These are phyloP conservation scores for Galbula dea DNA, from an alignment of 2,113 vertebrate genomes.

Conservation along the genomic window DNA sequence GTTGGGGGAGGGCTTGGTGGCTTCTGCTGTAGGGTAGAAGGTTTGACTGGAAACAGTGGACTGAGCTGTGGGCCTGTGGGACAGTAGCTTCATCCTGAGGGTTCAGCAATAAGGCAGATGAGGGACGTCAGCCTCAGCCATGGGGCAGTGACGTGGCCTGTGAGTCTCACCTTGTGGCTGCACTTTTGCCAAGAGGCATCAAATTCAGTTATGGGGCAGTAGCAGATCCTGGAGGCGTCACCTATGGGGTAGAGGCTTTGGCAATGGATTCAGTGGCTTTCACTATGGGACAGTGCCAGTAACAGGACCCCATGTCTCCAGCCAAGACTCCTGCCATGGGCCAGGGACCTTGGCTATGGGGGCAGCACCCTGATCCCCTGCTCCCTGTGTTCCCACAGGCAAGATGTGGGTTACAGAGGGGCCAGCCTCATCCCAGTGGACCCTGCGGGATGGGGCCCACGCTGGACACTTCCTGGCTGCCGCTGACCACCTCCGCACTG, in stretches of 20 bases:
- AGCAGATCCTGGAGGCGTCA: background rate
- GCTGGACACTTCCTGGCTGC: background rate
- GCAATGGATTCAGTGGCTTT: background rate
- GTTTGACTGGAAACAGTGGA: background rate
- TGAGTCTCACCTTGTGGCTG: background rate
- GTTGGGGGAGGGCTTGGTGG: background rate
- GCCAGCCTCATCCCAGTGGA: slow-evolving; percentile 1
- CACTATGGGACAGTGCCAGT: background rate
- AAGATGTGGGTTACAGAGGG: slow-evolving; percentile 50
- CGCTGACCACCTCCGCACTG: background rate
- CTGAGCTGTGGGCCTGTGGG: background rate
- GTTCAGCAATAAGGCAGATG: background rate
- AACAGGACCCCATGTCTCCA: background rate
- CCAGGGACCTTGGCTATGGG: background rate
- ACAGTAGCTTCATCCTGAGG: background rate
- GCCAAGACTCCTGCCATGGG: background rate
- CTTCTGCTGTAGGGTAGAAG: background rate
- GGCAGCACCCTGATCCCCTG: background rate
- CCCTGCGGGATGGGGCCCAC: background rate
- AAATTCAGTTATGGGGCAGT: background rate
- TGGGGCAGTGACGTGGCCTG: fast-evolving
- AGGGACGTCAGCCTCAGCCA: background rate
- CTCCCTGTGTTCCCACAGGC: background rate
- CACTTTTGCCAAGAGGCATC: background rate
- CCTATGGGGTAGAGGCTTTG: background rate